Evolutionary conservation across 2,888 invertebrate species (phyloP), one percentile per base, ranked within the genome.

Genomic region (Sisyra terminalis): DNA sequence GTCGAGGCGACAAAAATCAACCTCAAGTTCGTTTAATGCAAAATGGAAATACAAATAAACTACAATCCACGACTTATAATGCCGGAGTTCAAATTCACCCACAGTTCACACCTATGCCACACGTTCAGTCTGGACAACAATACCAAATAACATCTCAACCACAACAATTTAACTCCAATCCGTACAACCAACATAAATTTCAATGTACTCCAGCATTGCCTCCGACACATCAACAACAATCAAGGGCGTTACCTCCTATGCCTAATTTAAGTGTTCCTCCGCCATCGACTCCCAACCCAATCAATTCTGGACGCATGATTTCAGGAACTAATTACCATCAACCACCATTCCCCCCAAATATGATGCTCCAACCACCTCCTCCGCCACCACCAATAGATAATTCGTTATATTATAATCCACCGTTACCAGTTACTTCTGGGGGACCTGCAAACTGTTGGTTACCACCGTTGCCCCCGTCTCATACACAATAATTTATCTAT

Each of bases 91-190:
- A 24, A 24, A 24, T 24, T 7, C 24, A 24, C 7, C 7, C 24
- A 24, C 24, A 24, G 24, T 45, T 47, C 45, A 45, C 46, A 43
- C 45, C 66, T 67, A 68, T 67, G 67, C 68, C 68, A 68, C 67
- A 67, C 65, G 61, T 66, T 66, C 61, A 42, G 51, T 47, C 53
- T 50, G 52, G 42, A 47, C 46, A 44, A 45, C 45, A 43, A 59
- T 59, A 47, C 50, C 55, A 54, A 54, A 53, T 52, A 56, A 57
- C 47, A 55, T 52, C 55, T 53, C 53, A 52, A 44, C 47, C 54
- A 53, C 51, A 58, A 61, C 63, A 24, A 24, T 24, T 24, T 63
- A 64, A 39, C 15, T 24, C 34, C 10, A 24, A 24, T 18, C 48
- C 43, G 18, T 47, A 56, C 61, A 56, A 65, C 57, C 60, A 59